Evolutionary conservation across 2,113 vertebrate genomes (phyloP).

Genomic region (Lathamus discolor): DNA sequence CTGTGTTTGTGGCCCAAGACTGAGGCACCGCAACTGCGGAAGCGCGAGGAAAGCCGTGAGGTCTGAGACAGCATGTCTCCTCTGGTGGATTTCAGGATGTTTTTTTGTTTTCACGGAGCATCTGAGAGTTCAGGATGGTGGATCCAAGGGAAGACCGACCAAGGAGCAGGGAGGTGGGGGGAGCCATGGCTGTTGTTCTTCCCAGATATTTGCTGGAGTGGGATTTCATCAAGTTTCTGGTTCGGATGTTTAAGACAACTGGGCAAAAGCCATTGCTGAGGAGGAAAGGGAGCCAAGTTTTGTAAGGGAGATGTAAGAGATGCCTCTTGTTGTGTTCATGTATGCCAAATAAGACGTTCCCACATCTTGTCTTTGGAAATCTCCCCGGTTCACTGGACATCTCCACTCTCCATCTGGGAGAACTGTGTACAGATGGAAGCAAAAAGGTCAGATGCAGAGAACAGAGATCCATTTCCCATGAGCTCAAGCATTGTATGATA

Average conservation of each 20-base stretch:
- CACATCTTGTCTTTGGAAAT: conserved; percentile 36
- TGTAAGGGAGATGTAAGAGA: conserved; percentile 43
- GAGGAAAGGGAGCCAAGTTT: conserved; percentile 16
- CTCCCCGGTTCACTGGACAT: conserved; percentile 42
- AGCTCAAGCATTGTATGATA: conserved; percentile 61
- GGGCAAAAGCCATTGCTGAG: conserved; percentile 44
- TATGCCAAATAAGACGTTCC: conserved; percentile 52
- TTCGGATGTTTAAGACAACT: conserved; percentile 51
- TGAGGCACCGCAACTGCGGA: conserved; percentile 40
- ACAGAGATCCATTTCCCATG: conserved; percentile 40
- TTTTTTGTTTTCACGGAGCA: conserved; percentile 2
- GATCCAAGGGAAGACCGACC: conserved; percentile 16
- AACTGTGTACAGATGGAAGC: conserved; percentile 49
- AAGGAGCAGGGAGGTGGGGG: conserved; percentile 23
- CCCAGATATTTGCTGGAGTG: background rate
- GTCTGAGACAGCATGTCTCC: background rate
- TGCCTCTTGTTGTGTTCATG: conserved; percentile 36
- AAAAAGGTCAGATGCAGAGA: conserved; percentile 52
- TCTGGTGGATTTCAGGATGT: background rate
- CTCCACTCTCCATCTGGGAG: conserved; percentile 40
- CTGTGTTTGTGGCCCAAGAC: conserved; percentile 52
- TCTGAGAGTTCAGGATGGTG: conserved; percentile 44
- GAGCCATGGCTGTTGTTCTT: background rate
- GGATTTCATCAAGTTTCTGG: background rate
- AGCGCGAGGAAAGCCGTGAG: background rate